Conservation (phyloP, 2,888 invertebrate genomes). For the Agrochola macilenta region DNA sequence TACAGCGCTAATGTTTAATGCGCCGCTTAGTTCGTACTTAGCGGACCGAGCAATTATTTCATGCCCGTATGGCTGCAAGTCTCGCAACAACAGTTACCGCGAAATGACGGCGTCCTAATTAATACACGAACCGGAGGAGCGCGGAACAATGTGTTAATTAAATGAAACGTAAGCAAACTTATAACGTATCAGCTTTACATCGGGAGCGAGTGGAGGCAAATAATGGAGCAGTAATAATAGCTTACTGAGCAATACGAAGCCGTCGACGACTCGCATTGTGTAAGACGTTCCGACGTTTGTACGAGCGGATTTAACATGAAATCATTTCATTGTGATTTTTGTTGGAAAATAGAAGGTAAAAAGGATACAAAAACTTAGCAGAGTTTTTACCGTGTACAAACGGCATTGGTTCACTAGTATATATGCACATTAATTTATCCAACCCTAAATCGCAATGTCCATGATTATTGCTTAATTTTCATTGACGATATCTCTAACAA, state of each 20-base stretch:
- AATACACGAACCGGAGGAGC: conserved; percentile 32
- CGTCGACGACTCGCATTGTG: conserved; percentile 7
- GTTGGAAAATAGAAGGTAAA: not conserved
- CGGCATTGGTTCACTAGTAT: not conserved
- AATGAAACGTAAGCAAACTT: conserved; percentile 60
- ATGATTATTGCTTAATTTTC: not conserved
- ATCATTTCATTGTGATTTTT: conserved; percentile 8
- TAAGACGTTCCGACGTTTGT: conserved; percentile 19
- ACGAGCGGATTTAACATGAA: not conserved
- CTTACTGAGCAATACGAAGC: conserved; percentile 30
- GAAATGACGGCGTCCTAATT: conserved; percentile 40
- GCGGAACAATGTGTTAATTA: conserved; percentile 39
- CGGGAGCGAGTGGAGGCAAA: conserved; percentile 31
- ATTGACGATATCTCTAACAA: not conserved
- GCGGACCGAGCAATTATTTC: conserved; percentile 45
- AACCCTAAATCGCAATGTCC: not conserved
- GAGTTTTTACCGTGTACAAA: not conserved
- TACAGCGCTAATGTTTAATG: conserved; percentile 69
- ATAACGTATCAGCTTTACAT: conserved; percentile 54
- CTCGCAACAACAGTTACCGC: conserved; percentile 20
- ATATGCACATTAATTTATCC: not conserved
- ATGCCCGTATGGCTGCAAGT: conserved; percentile 22
- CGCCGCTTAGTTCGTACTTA: conserved; percentile 65
- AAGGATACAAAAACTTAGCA: too few species aligned
- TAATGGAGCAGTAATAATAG: conserved; percentile 39